Base-by-base conservation (phyloP, 1,140 invertebrate genomes). In the Pseudomyrmex dendroicus region DNA sequence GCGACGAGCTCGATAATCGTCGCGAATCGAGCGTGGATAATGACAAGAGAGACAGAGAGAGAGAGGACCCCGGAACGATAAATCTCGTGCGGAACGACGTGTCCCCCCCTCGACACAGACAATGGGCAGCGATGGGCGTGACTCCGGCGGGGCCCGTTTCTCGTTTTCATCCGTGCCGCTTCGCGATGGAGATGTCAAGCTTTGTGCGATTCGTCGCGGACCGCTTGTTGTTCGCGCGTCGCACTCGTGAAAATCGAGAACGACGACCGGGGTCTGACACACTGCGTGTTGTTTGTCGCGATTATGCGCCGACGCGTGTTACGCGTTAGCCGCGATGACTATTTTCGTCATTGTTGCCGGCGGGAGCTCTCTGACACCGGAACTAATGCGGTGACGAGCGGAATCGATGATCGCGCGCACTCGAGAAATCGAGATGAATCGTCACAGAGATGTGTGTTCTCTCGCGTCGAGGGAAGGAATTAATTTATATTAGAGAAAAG, bases 21-120 rank as follows among this genome's bases (percentile, higher is more conserved):
- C 88, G 85, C 83, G 91, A 92, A 92, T 91, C 84, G 90, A 93
- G 92, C 93, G 91, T 94, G 90, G 89, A 92, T 92, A 93, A 94
- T 92, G 90, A 92, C 86, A 83, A 85, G 89, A 86, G 86, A 70
- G 25, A 25, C 3, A 25, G 5, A 35, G 35, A 35, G 35, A 35
- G 35, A 35, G 76, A 80, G 66, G 76, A 90, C 80, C 86, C 74
- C 88, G 85, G 35, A 89, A 92, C 89, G 90, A 93, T 93, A 93
- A 93, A 93, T 93, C 92, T 91, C 62, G 25, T 13, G n/a, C 74
- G 64, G 46, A 80, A 87, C 85, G 80, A 88, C 77, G 63, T 88
- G 63, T 56, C 52, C 64, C 7, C 35, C 35, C 35, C 35, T 35
- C 35, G 35, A 35, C 35, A 68, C 22, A 52, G 86, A 85, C 86